Conservation (phyloP, 2,888 invertebrate genomes). For the Unio delphinus region DNA sequence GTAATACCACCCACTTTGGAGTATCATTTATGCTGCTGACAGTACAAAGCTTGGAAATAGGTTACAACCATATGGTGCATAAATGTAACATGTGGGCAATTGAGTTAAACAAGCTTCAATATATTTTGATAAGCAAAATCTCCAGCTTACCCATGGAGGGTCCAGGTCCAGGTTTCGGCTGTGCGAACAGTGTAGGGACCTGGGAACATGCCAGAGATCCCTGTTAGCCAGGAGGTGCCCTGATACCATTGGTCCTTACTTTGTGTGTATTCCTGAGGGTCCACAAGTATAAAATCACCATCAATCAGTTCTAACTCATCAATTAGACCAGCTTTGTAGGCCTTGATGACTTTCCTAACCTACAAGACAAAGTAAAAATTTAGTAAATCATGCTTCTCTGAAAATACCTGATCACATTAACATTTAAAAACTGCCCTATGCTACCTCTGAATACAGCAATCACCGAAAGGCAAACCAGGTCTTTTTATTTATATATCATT, state of each 20-base stretch:
- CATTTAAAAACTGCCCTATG: too few relatives aligned
- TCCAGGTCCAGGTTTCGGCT: conserved; percentile 93
- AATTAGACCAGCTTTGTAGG: conserved; percentile 69
- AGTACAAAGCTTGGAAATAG: too few relatives aligned
- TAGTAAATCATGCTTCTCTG: not conserved
- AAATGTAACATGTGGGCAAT: too few relatives aligned
- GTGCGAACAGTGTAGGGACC: conserved; percentile 87
- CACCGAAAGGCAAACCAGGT: not conserved
- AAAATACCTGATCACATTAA: too few relatives aligned
- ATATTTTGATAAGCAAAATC: not conserved
- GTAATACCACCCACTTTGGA: too few relatives aligned
- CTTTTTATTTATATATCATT: too few relatives aligned
- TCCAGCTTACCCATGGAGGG: conserved; percentile 78
- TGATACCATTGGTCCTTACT: conserved; percentile 91
- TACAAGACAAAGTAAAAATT: conserved; percentile 21
- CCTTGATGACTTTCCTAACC: conserved; percentile 73
- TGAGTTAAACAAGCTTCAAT: too few relatives aligned
- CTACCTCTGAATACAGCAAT: not conserved
- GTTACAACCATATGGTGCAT: too few relatives aligned
- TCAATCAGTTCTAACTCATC: conserved; percentile 89
- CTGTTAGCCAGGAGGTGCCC: conserved; percentile 87
- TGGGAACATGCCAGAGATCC: conserved; percentile 85
- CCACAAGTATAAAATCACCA: conserved; percentile 89
- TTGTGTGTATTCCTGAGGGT: conserved; percentile 78
- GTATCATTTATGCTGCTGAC: too few relatives aligned